Conservation (phyloP, 2,797 vertebrate genomes). For the Bufotes viridis region DNA sequence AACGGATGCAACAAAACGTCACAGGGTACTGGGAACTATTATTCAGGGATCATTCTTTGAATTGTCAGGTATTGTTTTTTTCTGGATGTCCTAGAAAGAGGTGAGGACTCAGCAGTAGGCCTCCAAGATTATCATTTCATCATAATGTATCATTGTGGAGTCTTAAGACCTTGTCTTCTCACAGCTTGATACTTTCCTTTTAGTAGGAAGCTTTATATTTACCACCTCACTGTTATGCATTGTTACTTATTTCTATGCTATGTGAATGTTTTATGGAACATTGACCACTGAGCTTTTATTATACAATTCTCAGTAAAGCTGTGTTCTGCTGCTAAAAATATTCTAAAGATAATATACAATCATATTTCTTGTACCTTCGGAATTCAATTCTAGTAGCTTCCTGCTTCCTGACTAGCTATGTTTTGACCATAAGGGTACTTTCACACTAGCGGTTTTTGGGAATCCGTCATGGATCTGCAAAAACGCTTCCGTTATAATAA, state of each 20-base stretch:
- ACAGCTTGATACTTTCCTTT: slow-evolving; percentile 16
- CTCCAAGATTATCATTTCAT: slow-evolving; percentile 17
- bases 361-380: slow-evolving; percentile 11
- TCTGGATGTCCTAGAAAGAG: neutral
- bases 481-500: too few species aligned
- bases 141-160: slow-evolving; percentile 15
- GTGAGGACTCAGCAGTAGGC: slow-evolving; percentile 1
- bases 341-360: slow-evolving; percentile 50
- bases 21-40: neutral
- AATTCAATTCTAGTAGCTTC: slow-evolving; percentile 31
- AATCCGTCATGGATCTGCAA: too few species aligned
- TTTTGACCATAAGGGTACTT: neutral
- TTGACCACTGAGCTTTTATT: slow-evolving; percentile 1
- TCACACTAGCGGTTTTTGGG: too few species aligned
- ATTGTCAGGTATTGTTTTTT: neutral
- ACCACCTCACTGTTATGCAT: slow-evolving; percentile 19
- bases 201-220: slow-evolving; percentile 43
- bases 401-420: slow-evolving; percentile 43
- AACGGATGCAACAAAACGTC: neutral
- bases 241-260: slow-evolving; percentile 47
- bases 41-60: neutral
- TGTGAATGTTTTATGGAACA: slow-evolving; percentile 28
- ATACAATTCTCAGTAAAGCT: slow-evolving; percentile 14
- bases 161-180: slow-evolving; percentile 25
- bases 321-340: slow-evolving; percentile 31